phyloP scores from a whole-genome alignment of 2,113 vertebrate genomes.

The Apistogramma diplotaenia region DNA sequence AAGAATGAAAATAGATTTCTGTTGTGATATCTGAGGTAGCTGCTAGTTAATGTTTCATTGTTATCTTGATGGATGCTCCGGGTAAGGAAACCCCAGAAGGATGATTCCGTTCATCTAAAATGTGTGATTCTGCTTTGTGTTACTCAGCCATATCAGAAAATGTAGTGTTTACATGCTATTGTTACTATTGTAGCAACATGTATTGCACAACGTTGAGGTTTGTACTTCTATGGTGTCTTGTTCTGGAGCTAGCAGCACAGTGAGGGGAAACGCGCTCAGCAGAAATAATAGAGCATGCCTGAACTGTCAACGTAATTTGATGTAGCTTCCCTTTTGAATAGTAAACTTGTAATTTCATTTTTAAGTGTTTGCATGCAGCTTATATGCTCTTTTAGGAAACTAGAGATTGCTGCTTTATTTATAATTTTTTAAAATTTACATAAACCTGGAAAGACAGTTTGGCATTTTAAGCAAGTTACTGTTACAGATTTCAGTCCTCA shows the following conservation, averaged over 20 bases:
- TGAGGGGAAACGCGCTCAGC: not conserved
- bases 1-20: not conserved
- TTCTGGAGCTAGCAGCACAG: not conserved
- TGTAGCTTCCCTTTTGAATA: not conserved
- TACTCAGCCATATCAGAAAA: not conserved
- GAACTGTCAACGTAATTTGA: not conserved
- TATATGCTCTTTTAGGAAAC: not conserved
- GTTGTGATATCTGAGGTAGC: not conserved
- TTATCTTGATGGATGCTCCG: not conserved
- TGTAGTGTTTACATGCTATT: not conserved
- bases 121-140: not conserved
- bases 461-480: not conserved
- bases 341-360: not conserved
- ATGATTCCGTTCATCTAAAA: not conserved
- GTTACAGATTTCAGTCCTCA: not conserved
- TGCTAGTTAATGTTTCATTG: not conserved
- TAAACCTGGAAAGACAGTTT: not conserved
- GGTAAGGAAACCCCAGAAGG: not conserved
- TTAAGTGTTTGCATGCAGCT: not conserved
- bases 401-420: not conserved
- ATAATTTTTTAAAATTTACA: not conserved
- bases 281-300: not conserved
- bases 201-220: constrained; percentile 15
- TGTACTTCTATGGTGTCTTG: not conserved
- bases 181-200: not conserved